Base-by-base conservation (phyloP, 2,113 vertebrate species). In the Neomonachus schauinslandi region DNA sequence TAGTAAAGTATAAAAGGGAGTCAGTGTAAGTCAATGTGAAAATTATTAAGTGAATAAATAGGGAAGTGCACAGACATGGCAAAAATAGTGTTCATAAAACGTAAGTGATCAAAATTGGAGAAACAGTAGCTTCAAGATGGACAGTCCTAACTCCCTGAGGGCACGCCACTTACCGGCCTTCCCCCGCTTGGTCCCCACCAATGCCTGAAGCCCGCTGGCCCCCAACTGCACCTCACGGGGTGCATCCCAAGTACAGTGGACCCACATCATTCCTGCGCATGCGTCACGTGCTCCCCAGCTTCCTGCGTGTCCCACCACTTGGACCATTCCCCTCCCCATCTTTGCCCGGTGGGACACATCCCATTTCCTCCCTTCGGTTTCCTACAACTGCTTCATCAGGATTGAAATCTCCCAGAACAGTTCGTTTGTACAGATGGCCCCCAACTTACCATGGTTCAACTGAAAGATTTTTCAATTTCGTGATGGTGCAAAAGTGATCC, bases 1-100 rank as follows among this genome's bases (percentile, higher is more conserved):
- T 71, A 67, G 26, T 77, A 76, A 94, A 95, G 55, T 88, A 67
- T 67, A 91, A 87, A 28, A 89, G 39, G 49, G 26, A 93, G 36
- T 94, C 46, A 7, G 14, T n/a, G 3, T 59, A 80, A 69, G 21
- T 79, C 71, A 51, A 57, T 49, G 57, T 59, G 51, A 42, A 89
- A 92, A 94, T 61, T 53, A 18, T 42, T 74, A 79, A 55, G 57
- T 94, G 74, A 86, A 86, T 81, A 74, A 49, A 61, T 16, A 63
- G 2, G 5, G 10, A 11, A 26, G 7, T 46, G 36, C 15, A 63
- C 11, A 65, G 22, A 91, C 21, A 42, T 28, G 28, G 65, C 2
- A 53, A 89, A 89, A 91, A 72, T 1, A 13, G 39, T 61, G 76
- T 51, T 10, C 16, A 85, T 24, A 26, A 33, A 87, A 92, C 4